Evolutionary conservation across 2,888 invertebrate genomes (phyloP).

Genomic region (Marronus borbonicus): DNA sequence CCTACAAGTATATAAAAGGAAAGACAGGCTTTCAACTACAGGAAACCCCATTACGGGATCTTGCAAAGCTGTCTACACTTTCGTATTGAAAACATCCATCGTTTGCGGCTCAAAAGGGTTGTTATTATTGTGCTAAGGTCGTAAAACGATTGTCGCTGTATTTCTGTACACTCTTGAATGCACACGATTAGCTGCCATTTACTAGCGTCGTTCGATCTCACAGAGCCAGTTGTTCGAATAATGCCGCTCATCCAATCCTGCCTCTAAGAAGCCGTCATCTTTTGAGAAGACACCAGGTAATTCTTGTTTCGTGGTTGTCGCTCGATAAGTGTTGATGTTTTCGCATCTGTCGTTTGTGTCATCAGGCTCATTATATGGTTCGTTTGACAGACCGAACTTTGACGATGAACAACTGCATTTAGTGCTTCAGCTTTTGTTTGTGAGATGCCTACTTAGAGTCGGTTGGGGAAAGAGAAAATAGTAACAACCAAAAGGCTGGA

Average conservation of each 20-base stretch:
- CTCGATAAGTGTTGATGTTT: conserved; percentile 49
- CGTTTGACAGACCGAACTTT: conserved; percentile 22
- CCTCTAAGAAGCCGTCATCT: conserved; percentile 53
- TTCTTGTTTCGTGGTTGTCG: conserved; percentile 20
- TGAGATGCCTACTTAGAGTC: not conserved
- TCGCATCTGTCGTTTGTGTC: conserved; percentile 47
- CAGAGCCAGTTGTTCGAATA: conserved; percentile 46
- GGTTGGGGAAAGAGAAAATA: too few species aligned
- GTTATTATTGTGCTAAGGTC: not conserved
- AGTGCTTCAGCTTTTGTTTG: conserved; percentile 1
- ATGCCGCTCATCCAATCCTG: conserved; percentile 44
- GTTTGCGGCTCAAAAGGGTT: conserved; percentile 44
- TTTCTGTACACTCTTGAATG: conserved; percentile 55
- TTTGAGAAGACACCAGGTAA: conserved; percentile 47
- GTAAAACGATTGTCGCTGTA: conserved; percentile 38
- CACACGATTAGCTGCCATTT: conserved; percentile 60
- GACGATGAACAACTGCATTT: conserved; percentile 3
- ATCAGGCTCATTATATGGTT: conserved; percentile 48
- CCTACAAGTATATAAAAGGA: not conserved
- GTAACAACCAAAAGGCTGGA: not conserved
- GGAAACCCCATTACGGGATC: not conserved
- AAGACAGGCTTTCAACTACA: not conserved
- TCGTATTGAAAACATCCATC: not conserved
- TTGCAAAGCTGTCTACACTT: not conserved
- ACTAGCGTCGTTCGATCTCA: conserved; percentile 38